Evolutionary conservation across 2,797 vertebrate species (phyloP), one percentile per base, ranked within the genome.

Genomic region (Labroides dimidiatus): DNA sequence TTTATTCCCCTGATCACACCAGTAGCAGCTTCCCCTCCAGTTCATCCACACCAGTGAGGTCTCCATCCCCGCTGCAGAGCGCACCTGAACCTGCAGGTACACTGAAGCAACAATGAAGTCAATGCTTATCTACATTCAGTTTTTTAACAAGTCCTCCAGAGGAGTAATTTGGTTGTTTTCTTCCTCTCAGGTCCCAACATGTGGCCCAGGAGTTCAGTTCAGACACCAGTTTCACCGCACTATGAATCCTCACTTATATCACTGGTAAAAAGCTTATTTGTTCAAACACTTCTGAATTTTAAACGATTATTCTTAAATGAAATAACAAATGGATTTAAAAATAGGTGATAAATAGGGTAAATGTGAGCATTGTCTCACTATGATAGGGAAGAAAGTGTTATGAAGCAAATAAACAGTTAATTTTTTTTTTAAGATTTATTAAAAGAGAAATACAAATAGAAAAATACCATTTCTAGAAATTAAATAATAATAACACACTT

Each of bases 1-100:
- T 99, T 95, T 99, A 99, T 94, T 98, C 97, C 86, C 96, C 97
- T 72, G 97, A 98, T 92, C 96, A 98, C 87, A 97, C 96, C 90
- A 98, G 94, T 94, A 97, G 95, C 93, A 97, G 96, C 91, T 98
- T 98, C 87, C 95, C 96, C 86, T 98, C 96, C 65, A 97, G 96
- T 91, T 95, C 96, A 11, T 98, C 97, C 86, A 98, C 96, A 53
- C 96, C 96, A 16, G 96, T 94, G 84, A 96, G 96, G 87, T 97
- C 97, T 48, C 96, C 96, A 15, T 98, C 97, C 45, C 96, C 97
- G 51, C 93, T 96, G 80, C 93, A 93, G 82, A 95, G 94, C 33
- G 50, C 90, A 12, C 62, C 88, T 48, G 91, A 90, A 49, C 78
- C 89, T 69, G 78, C 89, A 90, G 92, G 92, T 93, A 84, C 75